Evolutionary conservation across 2,113 vertebrate species (phyloP).

Genomic region (Cyanoramphus novaezelandiae): DNA sequence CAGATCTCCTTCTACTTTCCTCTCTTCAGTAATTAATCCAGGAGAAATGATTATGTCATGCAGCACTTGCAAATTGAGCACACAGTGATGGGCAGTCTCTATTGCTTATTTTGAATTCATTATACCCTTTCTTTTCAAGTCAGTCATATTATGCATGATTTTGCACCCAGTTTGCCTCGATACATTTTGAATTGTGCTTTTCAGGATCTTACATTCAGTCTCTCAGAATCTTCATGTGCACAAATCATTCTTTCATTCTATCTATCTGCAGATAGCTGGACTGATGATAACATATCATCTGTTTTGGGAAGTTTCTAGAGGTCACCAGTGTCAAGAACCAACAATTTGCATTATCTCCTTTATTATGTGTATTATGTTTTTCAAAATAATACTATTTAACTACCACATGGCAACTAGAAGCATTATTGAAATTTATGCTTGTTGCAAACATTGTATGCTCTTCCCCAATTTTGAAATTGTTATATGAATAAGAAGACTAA

Average conservation of each 20-base stretch:
- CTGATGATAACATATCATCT: not conserved
- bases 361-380: not conserved
- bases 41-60: not conserved
- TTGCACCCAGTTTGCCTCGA: not conserved
- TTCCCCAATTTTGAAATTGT: not conserved
- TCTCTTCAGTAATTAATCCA: not conserved
- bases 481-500: not conserved
- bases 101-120: not conserved
- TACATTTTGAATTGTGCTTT: not conserved
- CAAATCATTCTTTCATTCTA: not conserved
- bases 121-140: not conserved
- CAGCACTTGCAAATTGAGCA: not conserved
- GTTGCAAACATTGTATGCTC: not conserved
- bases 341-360: not conserved
- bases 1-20: not conserved
- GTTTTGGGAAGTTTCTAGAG: not conserved
- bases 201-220: not conserved
- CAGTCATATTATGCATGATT: accelerated
- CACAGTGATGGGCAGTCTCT: not conserved
- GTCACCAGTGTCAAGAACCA: not conserved
- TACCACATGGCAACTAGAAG: not conserved
- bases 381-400: not conserved
- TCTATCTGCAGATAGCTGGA: not conserved
- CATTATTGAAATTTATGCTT: not conserved
- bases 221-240: not conserved